Conservation (phyloP, 2,888 invertebrate species). For the Tricholauxania praeusta region DNA sequence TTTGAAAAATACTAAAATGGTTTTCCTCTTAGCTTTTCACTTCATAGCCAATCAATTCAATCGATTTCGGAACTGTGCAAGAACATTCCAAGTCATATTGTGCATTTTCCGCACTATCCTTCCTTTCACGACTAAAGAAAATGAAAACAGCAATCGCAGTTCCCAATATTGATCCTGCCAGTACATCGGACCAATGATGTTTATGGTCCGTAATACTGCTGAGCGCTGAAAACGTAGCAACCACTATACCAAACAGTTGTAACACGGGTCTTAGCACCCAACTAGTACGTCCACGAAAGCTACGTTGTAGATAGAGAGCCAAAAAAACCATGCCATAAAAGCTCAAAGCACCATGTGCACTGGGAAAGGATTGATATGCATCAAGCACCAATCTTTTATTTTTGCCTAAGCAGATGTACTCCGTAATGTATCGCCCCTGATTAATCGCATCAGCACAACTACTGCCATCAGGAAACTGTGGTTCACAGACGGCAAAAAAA, state of each 20-base stretch:
- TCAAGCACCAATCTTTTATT: constrained; percentile 55
- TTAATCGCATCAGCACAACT: constrained; percentile 74
- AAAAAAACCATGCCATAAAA: constrained; percentile 55
- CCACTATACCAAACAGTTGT: constrained; percentile 81
- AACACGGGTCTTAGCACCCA: constrained; percentile 39
- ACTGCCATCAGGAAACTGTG: constrained; percentile 71
- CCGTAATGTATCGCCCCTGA: constrained; percentile 77
- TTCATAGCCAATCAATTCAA: too few species aligned
- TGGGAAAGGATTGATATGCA: constrained; percentile 55
- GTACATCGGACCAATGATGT: constrained; percentile 97
- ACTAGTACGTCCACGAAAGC: constrained; percentile 15
- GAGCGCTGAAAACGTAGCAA: constrained; percentile 87
- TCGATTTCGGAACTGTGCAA: too few species aligned
- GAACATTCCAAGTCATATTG: too few species aligned
- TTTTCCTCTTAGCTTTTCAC: too few species aligned
- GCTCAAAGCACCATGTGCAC: constrained; percentile 55
- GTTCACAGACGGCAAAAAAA: constrained; percentile 77
- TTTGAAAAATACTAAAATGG: too few species aligned
- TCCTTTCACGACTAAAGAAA: too few species aligned
- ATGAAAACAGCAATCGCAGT: constrained; percentile 71
- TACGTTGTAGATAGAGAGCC: constrained; percentile 51
- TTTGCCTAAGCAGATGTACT: constrained; percentile 75
- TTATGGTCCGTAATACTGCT: constrained; percentile 95
- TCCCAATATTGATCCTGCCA: constrained; percentile 82
- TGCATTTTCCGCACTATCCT: too few species aligned